phyloP scores from a whole-genome alignment of 2,113 vertebrate species.

The Heterotilapia buettikoferi region DNA sequence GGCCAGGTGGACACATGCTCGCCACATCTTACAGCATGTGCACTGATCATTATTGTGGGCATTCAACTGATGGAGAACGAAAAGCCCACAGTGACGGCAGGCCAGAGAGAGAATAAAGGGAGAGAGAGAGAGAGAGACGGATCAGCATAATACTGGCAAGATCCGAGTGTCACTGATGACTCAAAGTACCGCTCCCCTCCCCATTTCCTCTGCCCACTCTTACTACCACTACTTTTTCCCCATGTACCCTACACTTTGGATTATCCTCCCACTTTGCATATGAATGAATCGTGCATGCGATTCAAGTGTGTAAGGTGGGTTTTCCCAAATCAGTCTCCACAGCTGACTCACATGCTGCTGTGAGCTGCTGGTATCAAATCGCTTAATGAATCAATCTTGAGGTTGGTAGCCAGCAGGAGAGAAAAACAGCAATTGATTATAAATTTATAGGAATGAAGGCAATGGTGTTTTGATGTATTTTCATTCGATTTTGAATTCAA shows the following conservation, averaged over 20 bases:
- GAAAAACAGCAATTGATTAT: neutral
- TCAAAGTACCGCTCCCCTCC: slow-evolving; percentile 30
- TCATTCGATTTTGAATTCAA: neutral
- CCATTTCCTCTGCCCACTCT: neutral
- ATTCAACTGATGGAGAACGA: slow-evolving; percentile 8
- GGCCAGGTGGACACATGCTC: slow-evolving; percentile 9
- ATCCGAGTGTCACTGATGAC: slow-evolving; percentile 44
- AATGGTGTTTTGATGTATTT: neutral
- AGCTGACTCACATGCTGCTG: neutral
- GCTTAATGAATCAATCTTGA: neutral
- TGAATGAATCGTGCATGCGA: neutral
- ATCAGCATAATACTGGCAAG: slow-evolving; percentile 20
- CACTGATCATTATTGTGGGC: slow-evolving; percentile 18
- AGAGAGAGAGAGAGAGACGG: neutral
- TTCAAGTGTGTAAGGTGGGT: neutral
- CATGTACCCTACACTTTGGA: neutral
- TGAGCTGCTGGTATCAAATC: neutral
- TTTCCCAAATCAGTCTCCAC: neutral
- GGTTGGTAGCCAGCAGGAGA: neutral
- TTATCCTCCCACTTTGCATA: neutral
- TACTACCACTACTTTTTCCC: neutral
- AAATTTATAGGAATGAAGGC: neutral
- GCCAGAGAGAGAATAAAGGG: neutral
- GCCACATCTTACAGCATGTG: neutral
- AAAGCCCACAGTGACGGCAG: slow-evolving; percentile 5